Percentiles rank a stretch among this genome's conserved stretches.
Conservation (phyloP, 2,888 invertebrate species). For the Graphium colonna region DNA sequence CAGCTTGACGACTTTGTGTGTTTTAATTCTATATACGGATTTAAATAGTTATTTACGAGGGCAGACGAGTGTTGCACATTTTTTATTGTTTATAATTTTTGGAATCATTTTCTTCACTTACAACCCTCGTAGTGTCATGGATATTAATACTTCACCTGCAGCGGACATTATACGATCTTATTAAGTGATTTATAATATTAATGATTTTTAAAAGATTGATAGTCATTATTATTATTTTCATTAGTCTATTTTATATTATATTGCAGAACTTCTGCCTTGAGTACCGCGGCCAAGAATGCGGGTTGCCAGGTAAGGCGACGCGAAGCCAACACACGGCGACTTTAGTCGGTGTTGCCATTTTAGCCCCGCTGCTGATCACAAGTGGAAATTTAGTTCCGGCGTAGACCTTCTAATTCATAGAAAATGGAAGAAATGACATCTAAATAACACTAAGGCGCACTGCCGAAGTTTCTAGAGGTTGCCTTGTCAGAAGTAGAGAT, state of each 20-base stretch:
- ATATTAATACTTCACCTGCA: too few species aligned
- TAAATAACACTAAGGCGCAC: slow-evolving; percentile 33
- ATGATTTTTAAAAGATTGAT: too few species aligned
- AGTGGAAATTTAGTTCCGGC: slow-evolving; percentile 37
- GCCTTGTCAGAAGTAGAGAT: neutral
- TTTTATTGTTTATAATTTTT: too few species aligned
- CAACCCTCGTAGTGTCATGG: too few species aligned
- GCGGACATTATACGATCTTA: too few species aligned
- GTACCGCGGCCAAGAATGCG: slow-evolving; percentile 66
- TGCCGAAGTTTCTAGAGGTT: slow-evolving; percentile 30
- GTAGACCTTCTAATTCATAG: slow-evolving; percentile 34
- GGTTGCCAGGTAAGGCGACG: slow-evolving; percentile 40
- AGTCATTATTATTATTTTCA: too few species aligned
- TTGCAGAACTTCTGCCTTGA: slow-evolving; percentile 69
- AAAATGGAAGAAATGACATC: slow-evolving; percentile 27
- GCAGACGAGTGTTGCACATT: too few species aligned
- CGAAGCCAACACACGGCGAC: slow-evolving; percentile 35
- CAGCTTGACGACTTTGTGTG: too few species aligned
- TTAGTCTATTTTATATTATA: neutral
- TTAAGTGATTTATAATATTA: too few species aligned
- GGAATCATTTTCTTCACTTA: too few species aligned
- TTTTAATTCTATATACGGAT: too few species aligned
- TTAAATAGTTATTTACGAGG: too few species aligned
- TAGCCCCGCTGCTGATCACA: slow-evolving; percentile 40
- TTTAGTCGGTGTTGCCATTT: slow-evolving; percentile 43